phyloP scores from a whole-genome alignment of 2,888 invertebrate genomes.

The Sinhomidia bicolor region DNA sequence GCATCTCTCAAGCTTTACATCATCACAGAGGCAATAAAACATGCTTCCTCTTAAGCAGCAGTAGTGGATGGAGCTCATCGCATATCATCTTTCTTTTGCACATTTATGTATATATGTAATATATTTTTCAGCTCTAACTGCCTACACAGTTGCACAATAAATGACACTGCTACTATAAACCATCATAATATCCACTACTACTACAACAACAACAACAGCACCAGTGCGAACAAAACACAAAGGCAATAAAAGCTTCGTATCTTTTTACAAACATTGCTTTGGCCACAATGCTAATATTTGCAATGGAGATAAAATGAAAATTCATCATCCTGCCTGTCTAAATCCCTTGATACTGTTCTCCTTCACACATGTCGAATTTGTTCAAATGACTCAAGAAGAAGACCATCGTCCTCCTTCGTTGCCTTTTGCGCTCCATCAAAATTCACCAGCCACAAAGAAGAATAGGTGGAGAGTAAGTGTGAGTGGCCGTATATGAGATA shows the following conservation, averaged over 20 bases:
- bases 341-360: background rate
- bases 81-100: no score
- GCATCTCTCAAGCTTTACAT: no score
- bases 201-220: background rate
- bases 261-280: no score
- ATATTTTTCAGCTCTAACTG: background rate
- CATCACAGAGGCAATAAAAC: no score
- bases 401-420: background rate
- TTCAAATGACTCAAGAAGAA: background rate
- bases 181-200: background rate
- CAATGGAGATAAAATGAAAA: background rate
- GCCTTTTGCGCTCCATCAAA: background rate
- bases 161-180: background rate
- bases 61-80: no score
- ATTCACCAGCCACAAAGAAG: background rate
- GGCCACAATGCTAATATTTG: background rate
- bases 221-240: background rate
- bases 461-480: background rate
- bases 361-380: background rate
- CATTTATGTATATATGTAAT: no score
- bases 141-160: background rate
- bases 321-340: background rate
- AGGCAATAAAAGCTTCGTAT: no score
- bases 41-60: no score
- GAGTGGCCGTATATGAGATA: background rate